Base-by-base conservation (phyloP, 2,113 vertebrate species). In the Dunckerocampus dactyliophorus region DNA sequence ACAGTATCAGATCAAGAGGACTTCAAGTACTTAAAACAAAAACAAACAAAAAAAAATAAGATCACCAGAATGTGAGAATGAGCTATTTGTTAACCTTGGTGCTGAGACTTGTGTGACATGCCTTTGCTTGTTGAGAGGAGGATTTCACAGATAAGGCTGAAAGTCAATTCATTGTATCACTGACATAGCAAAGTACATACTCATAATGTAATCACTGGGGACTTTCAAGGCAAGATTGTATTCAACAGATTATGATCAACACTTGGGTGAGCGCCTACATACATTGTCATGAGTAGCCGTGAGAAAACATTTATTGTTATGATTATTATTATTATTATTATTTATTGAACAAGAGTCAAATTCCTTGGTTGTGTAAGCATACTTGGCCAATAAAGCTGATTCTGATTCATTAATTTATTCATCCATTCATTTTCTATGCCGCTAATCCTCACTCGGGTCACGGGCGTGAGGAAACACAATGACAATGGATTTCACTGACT, bases 41-140 rank as follows among this genome's bases (percentile, higher is more conserved):
- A 52, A 24, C 24, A 28, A 28, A 28, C 24, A 28, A 28, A 52
- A 7, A 52, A 7, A 76, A 85, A 75, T 52, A 75, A 80, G 72
- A 69, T 80, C 74, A 73, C 62, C 59, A 79, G 68, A 61, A 80
- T 69, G 72, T 69, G 71, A 76, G 52, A 74, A 68, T 79, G 47
- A 75, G 68, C 78, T 80, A 39, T 68, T 60, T 47, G 0, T 50
- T 65, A 81, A 82, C 47, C 65, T 72, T 65, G 54, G 57, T 4
- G 12, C 59, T n/a, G 31, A 77, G 59, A 58, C 14, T n/a, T n/a
- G 39, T 67, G 50, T 37, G 16, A 67, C 37, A 28, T 31, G 53
- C 42, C 42, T 45, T 52, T 72, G 56, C 51, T 43, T 12, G 46
- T 37, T 55, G 52, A 75, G 65, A 72, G 49, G 62, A 71, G 49